Evolutionary conservation across 2,797 vertebrate species (phyloP), one percentile per base, ranked within the genome.

Genomic region (Typhlichthys eigenmanni): DNA sequence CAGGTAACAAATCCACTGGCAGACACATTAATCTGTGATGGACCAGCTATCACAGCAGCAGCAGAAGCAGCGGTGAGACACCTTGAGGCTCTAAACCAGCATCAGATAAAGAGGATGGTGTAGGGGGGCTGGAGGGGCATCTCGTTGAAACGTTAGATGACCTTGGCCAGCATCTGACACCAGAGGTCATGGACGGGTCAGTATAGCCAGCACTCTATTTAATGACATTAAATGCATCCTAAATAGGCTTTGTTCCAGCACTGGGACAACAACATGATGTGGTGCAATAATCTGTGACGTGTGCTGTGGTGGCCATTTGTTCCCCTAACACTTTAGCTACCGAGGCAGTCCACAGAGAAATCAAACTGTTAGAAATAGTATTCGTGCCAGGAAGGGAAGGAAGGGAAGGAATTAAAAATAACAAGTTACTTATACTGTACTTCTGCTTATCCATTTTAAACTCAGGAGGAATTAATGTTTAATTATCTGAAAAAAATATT

Each of bases 141-240:
- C 91, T 92, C 91, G 91, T 92, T 93, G 91, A 92, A 90, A 92
- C 89, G 88, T 87, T 80, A 82, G 89, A 89, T 91, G 90, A 92
- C 91, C 91, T 92, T 90, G 89, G 87, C 85, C 73, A 83, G 79
- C 83, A 76, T 84, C 74, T 87, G 91, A 93, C 91, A 89, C 90
- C 76, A 84, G 87, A 82, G 89, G 86, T 91, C 87, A 87, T 68
- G 79, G 79, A 79, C 81, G 84, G 90, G 88, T 92, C 91, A 90
- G 75, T 72, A 19, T 55, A 65, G 81, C 68, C 66, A 89, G 90
- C 92, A 91, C 91, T 93, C 91, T 84, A 84, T 86, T 88, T 92
- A 93, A 93, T 93, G 79, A 92, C 80, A 85, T 90, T 85, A 89
- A 87, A 87, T 76, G 65, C 82, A 83, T 81, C 86, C 79, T 83